These are phyloP conservation scores for Platycnemis pennipes DNA, from an alignment of 2,888 invertebrate species.

Conservation along the genomic window DNA sequence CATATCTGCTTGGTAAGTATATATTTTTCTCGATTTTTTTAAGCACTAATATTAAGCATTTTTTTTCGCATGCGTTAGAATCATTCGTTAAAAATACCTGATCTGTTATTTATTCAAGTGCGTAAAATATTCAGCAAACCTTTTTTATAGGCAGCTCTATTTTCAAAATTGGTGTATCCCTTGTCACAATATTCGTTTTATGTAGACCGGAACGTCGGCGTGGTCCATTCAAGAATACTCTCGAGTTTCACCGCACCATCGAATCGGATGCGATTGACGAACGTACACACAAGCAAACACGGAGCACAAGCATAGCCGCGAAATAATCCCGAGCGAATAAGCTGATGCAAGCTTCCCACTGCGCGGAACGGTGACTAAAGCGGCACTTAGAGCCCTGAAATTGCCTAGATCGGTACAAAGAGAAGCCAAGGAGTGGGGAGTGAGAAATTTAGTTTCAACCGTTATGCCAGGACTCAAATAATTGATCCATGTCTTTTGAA, in stretches of 20 bases:
- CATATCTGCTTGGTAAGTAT: too few species aligned
- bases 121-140: background rate
- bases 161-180: background rate
- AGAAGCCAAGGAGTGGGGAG: too few species aligned
- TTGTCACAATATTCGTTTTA: background rate
- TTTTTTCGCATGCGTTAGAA: constrained; percentile 9
- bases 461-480: background rate
- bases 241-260: constrained; percentile 31
- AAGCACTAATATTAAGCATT: too few species aligned
- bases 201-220: background rate
- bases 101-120: background rate
- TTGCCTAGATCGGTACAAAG: too few species aligned
- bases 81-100: constrained; percentile 16
- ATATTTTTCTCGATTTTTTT: too few species aligned
- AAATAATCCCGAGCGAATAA: constrained; percentile 4
- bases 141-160: background rate
- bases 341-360: background rate
- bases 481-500: too few species aligned
- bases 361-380: background rate
- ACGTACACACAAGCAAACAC: background rate
- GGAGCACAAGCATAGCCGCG: background rate
- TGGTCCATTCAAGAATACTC: background rate
- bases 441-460: too few species aligned
- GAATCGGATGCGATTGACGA: background rate
- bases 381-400: background rate